These are phyloP conservation scores for Microplitis deprimator DNA, from an alignment of 2,888 invertebrate genomes.

Conservation along the genomic window DNA sequence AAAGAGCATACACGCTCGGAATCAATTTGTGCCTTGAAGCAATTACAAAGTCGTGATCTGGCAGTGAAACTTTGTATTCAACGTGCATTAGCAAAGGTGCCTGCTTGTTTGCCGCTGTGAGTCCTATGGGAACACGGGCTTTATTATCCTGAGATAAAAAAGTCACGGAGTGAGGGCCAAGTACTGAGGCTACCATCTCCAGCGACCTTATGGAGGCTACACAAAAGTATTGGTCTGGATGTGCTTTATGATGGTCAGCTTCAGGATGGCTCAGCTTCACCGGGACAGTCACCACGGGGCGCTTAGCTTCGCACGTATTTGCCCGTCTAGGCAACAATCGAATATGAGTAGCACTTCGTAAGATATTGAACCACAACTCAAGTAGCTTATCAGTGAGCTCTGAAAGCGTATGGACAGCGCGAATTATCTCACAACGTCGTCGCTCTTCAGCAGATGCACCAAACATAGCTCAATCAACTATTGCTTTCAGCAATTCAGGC, in stretches of 20 bases:
- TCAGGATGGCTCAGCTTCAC: slow-evolving; percentile 50
- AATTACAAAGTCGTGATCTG: slow-evolving; percentile 62
- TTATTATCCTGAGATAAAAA: slow-evolving; percentile 62
- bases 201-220: slow-evolving; percentile 43
- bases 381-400: slow-evolving; percentile 43
- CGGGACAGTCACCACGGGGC: slow-evolving; percentile 57
- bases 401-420: slow-evolving; percentile 43
- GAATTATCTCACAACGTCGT: slow-evolving; percentile 44
- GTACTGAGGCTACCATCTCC: slow-evolving; percentile 52
- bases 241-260: slow-evolving; percentile 39
- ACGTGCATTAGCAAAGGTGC: slow-evolving; percentile 60
- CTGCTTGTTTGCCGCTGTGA: slow-evolving; percentile 67
- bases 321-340: slow-evolving; percentile 50
- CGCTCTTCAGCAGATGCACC: slow-evolving; percentile 35
- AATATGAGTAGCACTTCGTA: slow-evolving; percentile 50
- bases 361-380: slow-evolving; percentile 45
- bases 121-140: slow-evolving; percentile 64
- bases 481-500: slow-evolving; percentile 53
- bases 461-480: slow-evolving; percentile 52
- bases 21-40: slow-evolving; percentile 60
- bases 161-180: slow-evolving; percentile 44
- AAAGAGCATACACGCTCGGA: slow-evolving; percentile 60
- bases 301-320: slow-evolving; percentile 54
- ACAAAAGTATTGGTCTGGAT: slow-evolving; percentile 41
- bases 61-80: slow-evolving; percentile 54